Conservation (phyloP, 1,140 invertebrate species). For the Lasioglossum baleicum region DNA sequence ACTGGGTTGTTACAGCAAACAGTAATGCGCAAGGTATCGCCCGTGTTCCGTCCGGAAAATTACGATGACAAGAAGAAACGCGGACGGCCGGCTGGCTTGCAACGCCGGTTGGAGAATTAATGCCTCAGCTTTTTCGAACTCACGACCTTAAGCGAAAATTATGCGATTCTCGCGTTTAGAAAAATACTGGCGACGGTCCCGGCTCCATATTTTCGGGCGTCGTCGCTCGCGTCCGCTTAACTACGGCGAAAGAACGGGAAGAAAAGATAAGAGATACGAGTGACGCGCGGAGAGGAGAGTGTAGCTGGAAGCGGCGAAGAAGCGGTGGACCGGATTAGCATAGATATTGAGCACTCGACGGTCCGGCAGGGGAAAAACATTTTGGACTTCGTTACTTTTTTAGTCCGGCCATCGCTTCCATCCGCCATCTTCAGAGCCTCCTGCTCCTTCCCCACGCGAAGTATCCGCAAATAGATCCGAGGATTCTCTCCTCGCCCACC, state of each 20-base stretch:
- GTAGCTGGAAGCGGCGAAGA: slow-evolving; percentile 46
- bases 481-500: slow-evolving; percentile 4
- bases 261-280: slow-evolving; percentile 41
- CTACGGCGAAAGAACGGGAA: slow-evolving; percentile 24
- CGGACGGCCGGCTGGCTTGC: too few relatives aligned
- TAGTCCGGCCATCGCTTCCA: slow-evolving; percentile 35
- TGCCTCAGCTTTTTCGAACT: too few relatives aligned
- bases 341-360: slow-evolving; percentile 64
- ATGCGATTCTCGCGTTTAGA: too few relatives aligned
- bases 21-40: slow-evolving; percentile 44
- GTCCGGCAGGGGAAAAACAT: slow-evolving; percentile 60
- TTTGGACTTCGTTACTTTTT: slow-evolving; percentile 60
- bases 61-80: background rate
- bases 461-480: slow-evolving; percentile 41
- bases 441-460: background rate
- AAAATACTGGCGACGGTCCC: too few relatives aligned
- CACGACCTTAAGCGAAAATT: too few relatives aligned
- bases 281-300: slow-evolving; percentile 26
- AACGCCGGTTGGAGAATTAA: too few relatives aligned
- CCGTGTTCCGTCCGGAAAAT: slow-evolving; percentile 27
- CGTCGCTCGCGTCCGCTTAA: slow-evolving; percentile 25
- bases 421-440: slow-evolving; percentile 16
- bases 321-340: slow-evolving; percentile 61
- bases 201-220: too few relatives aligned
- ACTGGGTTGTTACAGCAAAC: slow-evolving; percentile 55